Evolutionary conservation across 37 sponge, comb jelly and placozoan species (phyloP), one percentile per base, ranked within the genome.

Genomic region (Beroe forskalii): DNA sequence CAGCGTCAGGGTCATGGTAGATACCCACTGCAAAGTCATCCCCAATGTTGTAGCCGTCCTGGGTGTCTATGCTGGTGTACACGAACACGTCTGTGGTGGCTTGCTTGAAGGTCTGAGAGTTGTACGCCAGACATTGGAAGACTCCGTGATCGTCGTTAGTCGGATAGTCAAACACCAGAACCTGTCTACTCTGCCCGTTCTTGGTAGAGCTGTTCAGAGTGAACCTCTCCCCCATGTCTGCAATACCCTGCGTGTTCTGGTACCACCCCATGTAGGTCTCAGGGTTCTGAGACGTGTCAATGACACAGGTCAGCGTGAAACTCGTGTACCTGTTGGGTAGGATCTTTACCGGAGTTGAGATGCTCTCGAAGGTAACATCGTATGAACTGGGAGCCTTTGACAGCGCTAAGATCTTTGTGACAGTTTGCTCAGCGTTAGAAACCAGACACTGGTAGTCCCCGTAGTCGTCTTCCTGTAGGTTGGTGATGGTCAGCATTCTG

Each of bases 251-350:
- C 0, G 86, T 80, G 55, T 80, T 80, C 55, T 80, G 86, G 55
- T 80, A 80, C 86, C 86, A 80, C n/a, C 86, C 86, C 86, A 80
- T 80, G 44, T 44, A 44, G 44, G 55, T 80, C 55, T 80, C 55
- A 4, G 86, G 55, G 55, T 80, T 80, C n/a, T 43, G 55, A 38
- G 86, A 80, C 0, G 86, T 80, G 86, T 80, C 40, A 8, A 80
- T 37, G 20, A 33, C 55, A 38, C 86, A 80, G 20, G 86, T 80
- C 43, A 80, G 86, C 0, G 55, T 80, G 48, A 80, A 80, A 3
- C 55, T 44, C 2, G 86, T 80, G 86, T 30, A 80, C 3, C 86
- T 39, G 86, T 80, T 80, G 44, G 86, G 86, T 1, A 44, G 24
- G 30, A 80, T 37, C 40, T 41, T 80, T 6, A 80, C 86, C 1